A percentile compares a stretch with the other conserved stretches of the same genome.
Evolutionary conservation across 2,113 vertebrate species (phyloP).

Genomic region (Clarias macrocephalus): DNA sequence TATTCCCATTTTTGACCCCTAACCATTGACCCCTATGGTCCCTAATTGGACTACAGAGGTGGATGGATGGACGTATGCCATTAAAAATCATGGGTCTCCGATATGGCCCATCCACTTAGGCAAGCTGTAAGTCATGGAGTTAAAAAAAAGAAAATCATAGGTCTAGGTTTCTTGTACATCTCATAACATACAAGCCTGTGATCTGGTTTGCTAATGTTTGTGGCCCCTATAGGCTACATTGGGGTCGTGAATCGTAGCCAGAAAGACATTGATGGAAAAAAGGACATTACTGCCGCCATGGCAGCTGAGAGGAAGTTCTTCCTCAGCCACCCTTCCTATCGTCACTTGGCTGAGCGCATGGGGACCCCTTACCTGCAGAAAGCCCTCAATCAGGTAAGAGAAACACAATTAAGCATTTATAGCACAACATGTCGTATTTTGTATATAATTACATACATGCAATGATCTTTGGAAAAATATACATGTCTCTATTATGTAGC

Average conservation of each 20-base stretch:
- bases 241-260: slow-evolving; percentile 94
- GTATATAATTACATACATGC: background rate
- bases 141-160: background rate
- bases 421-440: background rate
- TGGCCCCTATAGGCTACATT: slow-evolving; percentile 79
- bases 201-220: background rate
- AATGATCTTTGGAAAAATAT: background rate
- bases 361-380: slow-evolving; percentile 92
- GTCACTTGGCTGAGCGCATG: slow-evolving; percentile 94
- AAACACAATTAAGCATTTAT: background rate
- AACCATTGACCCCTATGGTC: no score
- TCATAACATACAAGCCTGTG: background rate
- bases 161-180: background rate
- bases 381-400: slow-evolving; percentile 76
- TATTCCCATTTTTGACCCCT: no score
- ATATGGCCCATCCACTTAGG: background rate
- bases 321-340: slow-evolving; percentile 87
- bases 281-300: slow-evolving; percentile 89
- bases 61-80: background rate
- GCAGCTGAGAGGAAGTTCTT: slow-evolving; percentile 94
- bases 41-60: no score
- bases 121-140: no score
- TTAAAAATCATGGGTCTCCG: background rate
- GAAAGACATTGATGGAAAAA: slow-evolving; percentile 95
- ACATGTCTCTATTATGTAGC: background rate